Evolutionary conservation across 2,888 invertebrate species (phyloP), one percentile per base, ranked within the genome.

Genomic region (Plemyria rubiginata): DNA sequence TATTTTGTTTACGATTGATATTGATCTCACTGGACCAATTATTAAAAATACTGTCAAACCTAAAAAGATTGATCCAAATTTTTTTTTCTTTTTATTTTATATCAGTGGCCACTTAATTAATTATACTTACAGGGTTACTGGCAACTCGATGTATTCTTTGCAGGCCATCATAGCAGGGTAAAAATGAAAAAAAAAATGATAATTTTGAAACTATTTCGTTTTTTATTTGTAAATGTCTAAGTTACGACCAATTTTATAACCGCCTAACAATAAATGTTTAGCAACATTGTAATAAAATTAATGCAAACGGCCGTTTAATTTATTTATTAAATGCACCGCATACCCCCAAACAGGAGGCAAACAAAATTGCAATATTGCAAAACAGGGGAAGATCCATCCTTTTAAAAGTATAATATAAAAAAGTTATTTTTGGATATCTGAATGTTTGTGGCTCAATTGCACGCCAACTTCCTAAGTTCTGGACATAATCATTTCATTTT

Each of bases 251-350:
- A 46, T 46, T 51, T 60, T 46, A 60, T 45, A 51, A 43, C 54
- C n/a, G 28, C 16, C 38, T 22, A 45, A 40, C 36, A 65, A 61
- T 63, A 63, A 68, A 72, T 63, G 64, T 66, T 75, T 65, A 57
- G 61, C 66, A 66, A 74, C 70, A 73, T 55, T 3, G 43, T 53
- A 65, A 70, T 71, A 58, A 62, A 64, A 68, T 70, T 58, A 65
- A 73, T 72, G 68, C 66, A 62, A 66, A 70, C 71, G 58, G 64
- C 36, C 12, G 46, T 43, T 66, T 61, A 49, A 62, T 65, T 70
- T 79, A 81, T 78, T 81, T 79, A 82, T 77, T 72, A 74, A 67
- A 75, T 69, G 71, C 70, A 74, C 66, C 69, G 67, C 65, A 67
- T 62, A 68, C 64, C 68, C 60, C 61, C 64, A 66, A 67, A 64